Conservation (phyloP, 2,888 invertebrate species). For the Heliconius erato region DNA sequence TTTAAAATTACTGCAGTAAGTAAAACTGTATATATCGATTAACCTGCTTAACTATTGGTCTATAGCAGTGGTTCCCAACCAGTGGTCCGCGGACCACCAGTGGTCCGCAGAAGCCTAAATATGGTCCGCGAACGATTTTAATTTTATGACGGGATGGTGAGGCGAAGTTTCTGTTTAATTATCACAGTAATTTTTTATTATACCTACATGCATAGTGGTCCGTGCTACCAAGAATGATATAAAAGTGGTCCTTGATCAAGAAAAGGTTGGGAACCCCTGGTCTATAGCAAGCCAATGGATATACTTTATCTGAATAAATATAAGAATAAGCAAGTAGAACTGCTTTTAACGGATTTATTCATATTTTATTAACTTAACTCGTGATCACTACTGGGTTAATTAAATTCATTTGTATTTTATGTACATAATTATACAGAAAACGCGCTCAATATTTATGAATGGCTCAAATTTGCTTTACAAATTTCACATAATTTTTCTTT, state of each 20-base stretch:
- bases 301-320: background rate
- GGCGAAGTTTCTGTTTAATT: too few species aligned
- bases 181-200: too few species aligned
- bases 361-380: background rate
- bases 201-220: too few species aligned
- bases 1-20: background rate
- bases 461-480: background rate
- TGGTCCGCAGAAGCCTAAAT: too few species aligned
- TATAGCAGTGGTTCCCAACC: too few species aligned
- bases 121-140: too few species aligned
- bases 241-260: too few species aligned
- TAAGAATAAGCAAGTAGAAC: background rate
- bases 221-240: too few species aligned
- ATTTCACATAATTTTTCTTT: background rate
- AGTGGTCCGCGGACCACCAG: too few species aligned
- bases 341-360: slow-evolving; percentile 7
- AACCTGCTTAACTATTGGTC: slow-evolving; percentile 14
- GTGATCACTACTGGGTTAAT: background rate
- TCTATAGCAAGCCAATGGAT: slow-evolving; percentile 1
- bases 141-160: too few species aligned
- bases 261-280: too few species aligned
- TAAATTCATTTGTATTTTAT: slow-evolving; percentile 7
- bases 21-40: slow-evolving; percentile 22
- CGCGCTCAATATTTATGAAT: background rate
- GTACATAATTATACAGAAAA: slow-evolving; percentile 1